Base-by-base conservation (phyloP, 2,797 vertebrate genomes). In the Neoniphon sammara region DNA sequence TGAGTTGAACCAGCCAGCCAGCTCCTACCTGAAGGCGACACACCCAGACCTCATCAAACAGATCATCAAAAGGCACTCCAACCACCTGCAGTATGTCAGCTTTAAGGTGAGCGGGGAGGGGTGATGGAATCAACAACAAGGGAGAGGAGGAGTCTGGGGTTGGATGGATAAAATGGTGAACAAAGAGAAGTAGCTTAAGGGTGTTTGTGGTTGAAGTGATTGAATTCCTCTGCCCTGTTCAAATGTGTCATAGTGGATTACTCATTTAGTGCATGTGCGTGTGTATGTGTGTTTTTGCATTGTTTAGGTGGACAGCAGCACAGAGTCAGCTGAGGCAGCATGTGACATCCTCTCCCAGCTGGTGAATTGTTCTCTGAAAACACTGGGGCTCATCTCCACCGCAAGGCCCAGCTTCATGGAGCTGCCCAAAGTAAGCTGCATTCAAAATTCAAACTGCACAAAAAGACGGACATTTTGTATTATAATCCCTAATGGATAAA, bases 321-420 rank as follows among this genome's bases (percentile, higher is more conserved):
- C 96, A 77, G 97, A 98, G 85, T 99, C 97, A 5, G 97, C 97
- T 63, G 97, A 98, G 92, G 97, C 97, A 60, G 97, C 97, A 8
- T 98, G 97, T 73, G 94, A 98, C 90, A 98, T 99, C 89, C 94
- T 99, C 67, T 99, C 97, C 7, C 97, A 98, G 87, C 96, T 99
- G 55, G 97, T 98, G 75, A 98, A 98, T 42, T 99, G 97, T 77
- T 98, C 97, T 67, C 90, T 98, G 81, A 98, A 99, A 92, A 99
- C 97, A 18, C 92, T 99, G 61, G 97, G 97, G 67, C 95, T 99
- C 79, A 98, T 98, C 92, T 98, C 97, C 80, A 98, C 97, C 25
- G 97, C 97, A 70, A 94, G 96, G 64, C 97, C 97, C 86, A 98
- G 97, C 91, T 98, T 99, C 93, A 98, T 98, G 97, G 97, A 98